Conservation (phyloP, 2,797 vertebrate genomes). For the Crypturellus tataupa region DNA sequence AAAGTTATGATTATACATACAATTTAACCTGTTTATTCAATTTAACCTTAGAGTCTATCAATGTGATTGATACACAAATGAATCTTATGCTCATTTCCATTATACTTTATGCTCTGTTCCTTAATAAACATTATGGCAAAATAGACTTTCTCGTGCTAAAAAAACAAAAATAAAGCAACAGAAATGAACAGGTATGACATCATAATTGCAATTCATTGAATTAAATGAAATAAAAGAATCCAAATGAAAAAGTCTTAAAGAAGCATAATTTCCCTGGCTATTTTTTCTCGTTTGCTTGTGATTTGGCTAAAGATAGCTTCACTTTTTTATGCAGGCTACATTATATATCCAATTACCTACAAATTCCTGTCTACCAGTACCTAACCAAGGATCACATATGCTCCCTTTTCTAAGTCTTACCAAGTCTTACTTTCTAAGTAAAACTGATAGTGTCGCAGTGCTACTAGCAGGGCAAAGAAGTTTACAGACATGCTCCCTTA, state of each 20-base stretch:
- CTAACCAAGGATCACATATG: not conserved
- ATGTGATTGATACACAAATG: not conserved
- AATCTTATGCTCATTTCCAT: not conserved
- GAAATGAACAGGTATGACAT: not conserved
- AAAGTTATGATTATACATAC: not conserved
- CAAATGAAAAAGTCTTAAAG: not conserved
- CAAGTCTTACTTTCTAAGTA: not conserved
- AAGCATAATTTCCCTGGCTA: not conserved
- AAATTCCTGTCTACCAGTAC: not conserved
- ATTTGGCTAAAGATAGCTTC: not conserved
- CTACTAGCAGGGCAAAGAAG: not conserved
- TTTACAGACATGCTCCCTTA: not conserved
- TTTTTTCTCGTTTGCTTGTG: not conserved
- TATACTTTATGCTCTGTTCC: not conserved
- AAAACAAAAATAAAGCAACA: not conserved
- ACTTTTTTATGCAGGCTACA: not conserved
- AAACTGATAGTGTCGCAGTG: not conserved
- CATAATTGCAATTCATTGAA: not conserved
- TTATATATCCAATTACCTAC: not conserved
- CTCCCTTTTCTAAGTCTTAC: not conserved
- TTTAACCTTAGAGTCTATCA: not conserved
- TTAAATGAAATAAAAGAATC: not conserved
- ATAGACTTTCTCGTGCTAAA: not conserved
- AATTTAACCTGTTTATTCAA: not conserved
- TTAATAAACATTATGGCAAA: not conserved